These are phyloP conservation scores for Aphidius gifuensis DNA, from an alignment of 1,140 invertebrate genomes.

Conservation along the genomic window DNA sequence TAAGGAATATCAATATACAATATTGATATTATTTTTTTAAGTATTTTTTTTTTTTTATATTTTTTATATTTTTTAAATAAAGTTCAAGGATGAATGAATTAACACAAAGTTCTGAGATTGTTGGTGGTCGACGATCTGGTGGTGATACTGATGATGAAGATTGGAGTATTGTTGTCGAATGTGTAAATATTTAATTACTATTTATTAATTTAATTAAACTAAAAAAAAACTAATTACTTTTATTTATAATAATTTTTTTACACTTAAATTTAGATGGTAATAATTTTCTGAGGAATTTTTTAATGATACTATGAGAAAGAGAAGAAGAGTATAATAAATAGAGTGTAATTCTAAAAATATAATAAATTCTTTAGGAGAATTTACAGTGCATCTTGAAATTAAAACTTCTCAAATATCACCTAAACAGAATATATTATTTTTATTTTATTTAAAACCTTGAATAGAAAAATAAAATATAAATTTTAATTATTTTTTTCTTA, in stretches of 20 bases:
- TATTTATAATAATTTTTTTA: not conserved
- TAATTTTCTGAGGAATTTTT: no score
- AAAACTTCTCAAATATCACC: no score
- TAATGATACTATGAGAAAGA: no score
- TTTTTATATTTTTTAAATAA: not conserved
- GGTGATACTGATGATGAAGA: conserved; percentile 52
- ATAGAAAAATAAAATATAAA: no score
- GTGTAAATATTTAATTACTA: conserved; percentile 39
- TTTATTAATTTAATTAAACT: conserved; percentile 8
- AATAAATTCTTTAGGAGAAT: no score
- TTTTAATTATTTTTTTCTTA: not conserved
- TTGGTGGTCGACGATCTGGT: conserved; percentile 32
- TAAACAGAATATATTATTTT: no score
- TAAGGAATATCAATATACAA: not conserved
- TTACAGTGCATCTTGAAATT: no score
- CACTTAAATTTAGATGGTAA: no score
- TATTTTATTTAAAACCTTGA: no score
- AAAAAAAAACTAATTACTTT: not conserved
- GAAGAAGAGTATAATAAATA: no score
- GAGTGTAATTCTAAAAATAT: no score
- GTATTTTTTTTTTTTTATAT: not conserved
- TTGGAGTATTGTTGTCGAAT: conserved; percentile 53
- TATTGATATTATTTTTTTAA: not conserved
- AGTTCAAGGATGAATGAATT: conserved; percentile 40
- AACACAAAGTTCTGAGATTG: conserved; percentile 39